Base-by-base conservation (phyloP, 2,888 invertebrate species). In the Tetheella fluctuosa region DNA sequence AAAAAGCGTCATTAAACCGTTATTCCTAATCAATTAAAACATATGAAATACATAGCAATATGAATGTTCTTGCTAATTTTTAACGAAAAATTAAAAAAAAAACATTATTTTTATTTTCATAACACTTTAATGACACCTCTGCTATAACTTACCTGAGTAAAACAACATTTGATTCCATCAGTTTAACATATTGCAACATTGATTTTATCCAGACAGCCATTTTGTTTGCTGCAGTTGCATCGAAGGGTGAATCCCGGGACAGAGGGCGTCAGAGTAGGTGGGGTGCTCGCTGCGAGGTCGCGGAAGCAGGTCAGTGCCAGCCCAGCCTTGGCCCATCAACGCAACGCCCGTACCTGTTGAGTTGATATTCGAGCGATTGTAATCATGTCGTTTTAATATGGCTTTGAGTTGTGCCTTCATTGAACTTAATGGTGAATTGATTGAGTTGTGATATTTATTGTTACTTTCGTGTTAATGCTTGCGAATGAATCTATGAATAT, bases 261-360 rank as follows among this genome's bases (percentile, higher is more conserved):
- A 60, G 66, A 57, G 67, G 65, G 60, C 53, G 25, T 30, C 42
- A 48, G 69, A 62, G 59, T 67, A 39, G 59, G 39, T 56, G 59
- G 48, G 59, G 63, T 54, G 57, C 15, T 62, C 59, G 64, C 68
- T 63, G 62, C 73, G 81, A 80, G 84, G 85, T 76, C 84, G 67
- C 62, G 67, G 61, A 89, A 83, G 64, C 83, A 76, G 90, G 90
- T 90, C 90, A 90, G 82, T 84, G 84, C 81, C 84, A 83, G 62
- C 69, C 77, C 75, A 78, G 83, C 86, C 85, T 85, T 83, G 84
- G 83, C 84, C 77, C 64, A 68, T 34, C 69, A 58, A 4, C 2
- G 25, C 25, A n/a, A 70, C 67, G 65, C 61, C 72, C 72, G 68
- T 73, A 89, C 88, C 87, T 89, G 89, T 89, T 89, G 88, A 48